Evolutionary conservation across 2,797 vertebrate genomes (phyloP), one percentile per base, ranked within the genome.

Genomic region (Carduelis carduelis): DNA sequence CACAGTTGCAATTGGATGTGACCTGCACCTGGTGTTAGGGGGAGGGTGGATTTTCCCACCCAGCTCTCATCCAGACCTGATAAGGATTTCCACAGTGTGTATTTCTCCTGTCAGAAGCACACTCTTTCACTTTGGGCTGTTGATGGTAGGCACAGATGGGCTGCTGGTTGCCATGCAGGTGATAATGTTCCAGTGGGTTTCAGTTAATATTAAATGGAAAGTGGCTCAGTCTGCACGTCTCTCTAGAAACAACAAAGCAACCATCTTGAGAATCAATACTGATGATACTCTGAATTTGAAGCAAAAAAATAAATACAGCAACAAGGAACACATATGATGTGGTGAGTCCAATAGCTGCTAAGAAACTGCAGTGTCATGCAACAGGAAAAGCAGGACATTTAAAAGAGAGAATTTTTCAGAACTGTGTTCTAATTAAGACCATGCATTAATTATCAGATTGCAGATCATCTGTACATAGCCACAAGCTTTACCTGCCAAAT

Each of bases 191-290:
- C 76, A 43, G 82, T 46, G 77, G 94, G 16, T 59, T 92, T 79
- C 41, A 35, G 69, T 92, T 94, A 83, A 88, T 86, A 76, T 81
- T 93, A 87, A 92, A 80, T 59, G 47, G 65, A 65, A 90, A 81
- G 76, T n/a, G n/a, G 23, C 55, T 83, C 6, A 8, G 57, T 87
- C 82, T 89, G 43, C 76, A 55, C 19, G 26, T 30, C 50, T 83
- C 47, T 69, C 84, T 89, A 84, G 88, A 94, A 93, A 88, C 35
- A 43, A 57, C 46, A 52, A 12, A 44, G 57, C 61, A 85, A 72
- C 24, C 22, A 22, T 55, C 32, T 60, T 60, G 82, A 89, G 47
- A 83, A 85, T 92, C 76, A 85, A 83, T 90, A 80, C 20, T 87
- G 93, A 83, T 44, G 69, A 65, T 66, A 56, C 11, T 28, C 61